Evolutionary conservation across 1,140 invertebrate species (phyloP).

Genomic region (Rhopalosiphum padi): DNA sequence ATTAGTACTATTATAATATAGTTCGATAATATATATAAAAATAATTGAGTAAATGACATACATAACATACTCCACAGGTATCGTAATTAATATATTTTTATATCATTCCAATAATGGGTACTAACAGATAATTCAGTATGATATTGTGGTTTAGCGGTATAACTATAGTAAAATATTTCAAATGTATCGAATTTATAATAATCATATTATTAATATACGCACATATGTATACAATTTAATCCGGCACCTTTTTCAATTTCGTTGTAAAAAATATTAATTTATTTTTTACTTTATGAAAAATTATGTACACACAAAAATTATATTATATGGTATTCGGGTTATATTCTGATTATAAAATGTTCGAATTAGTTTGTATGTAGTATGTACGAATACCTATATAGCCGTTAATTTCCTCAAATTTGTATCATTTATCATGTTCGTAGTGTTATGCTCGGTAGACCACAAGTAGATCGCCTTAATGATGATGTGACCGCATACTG

Average conservation of each 20-base stretch:
- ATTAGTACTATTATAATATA: not conserved
- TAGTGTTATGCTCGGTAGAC: not conserved
- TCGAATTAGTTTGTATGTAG: not conserved
- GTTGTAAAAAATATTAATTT: not conserved
- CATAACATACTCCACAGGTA: not conserved
- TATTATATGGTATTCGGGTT: not conserved
- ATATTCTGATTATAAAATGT: not conserved
- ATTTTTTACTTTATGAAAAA: too few species aligned
- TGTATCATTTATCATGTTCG: not conserved
- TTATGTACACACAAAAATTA: too few species aligned
- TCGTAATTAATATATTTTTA: not conserved
- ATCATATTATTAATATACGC: not conserved
- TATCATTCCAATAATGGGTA: too few species aligned
- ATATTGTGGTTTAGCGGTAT: too few species aligned
- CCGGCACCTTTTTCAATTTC: not conserved
- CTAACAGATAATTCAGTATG: too few species aligned
- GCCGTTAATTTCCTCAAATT: not conserved
- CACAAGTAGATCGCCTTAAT: not conserved
- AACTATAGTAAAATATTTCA: too few species aligned
- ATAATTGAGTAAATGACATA: not conserved
- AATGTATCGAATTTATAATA: not conserved
- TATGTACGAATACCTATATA: not conserved
- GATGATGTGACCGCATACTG: not conserved
- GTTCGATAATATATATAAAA: not conserved
- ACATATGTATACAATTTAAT: not conserved